Percentiles rank a stretch among this genome's conserved stretches.
phyloP scores from a whole-genome alignment of 92 coral and sea anemone genomes.

The Phenganax marumi region DNA sequence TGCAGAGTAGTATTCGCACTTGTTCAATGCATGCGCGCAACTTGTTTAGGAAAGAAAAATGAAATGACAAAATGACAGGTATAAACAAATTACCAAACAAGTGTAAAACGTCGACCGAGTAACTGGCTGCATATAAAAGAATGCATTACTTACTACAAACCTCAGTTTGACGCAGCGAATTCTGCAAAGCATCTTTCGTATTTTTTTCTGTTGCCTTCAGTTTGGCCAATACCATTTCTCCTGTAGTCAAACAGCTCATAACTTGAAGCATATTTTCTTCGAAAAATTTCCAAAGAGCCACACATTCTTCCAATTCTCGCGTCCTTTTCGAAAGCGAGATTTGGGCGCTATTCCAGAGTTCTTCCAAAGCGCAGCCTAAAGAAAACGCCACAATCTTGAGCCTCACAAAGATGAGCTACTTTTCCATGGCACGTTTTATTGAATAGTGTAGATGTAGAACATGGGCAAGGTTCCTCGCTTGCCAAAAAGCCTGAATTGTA shows the following conservation, averaged over 20 bases:
- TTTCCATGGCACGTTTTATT: too few species aligned
- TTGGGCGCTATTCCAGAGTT: constrained; percentile 62
- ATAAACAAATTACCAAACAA: not conserved
- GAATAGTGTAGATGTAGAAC: too few species aligned
- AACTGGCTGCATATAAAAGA: not conserved
- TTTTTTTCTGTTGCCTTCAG: constrained; percentile 68
- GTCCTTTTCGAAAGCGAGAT: constrained; percentile 54
- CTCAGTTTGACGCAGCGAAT: constrained; percentile 63
- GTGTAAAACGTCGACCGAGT: not conserved
- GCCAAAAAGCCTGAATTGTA: too few species aligned
- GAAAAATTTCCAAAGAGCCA: constrained; percentile 72
- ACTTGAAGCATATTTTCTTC: constrained; percentile 63
- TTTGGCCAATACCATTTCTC: constrained; percentile 78
- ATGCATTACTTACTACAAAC: constrained; percentile 38
- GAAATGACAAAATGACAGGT: too few species aligned
- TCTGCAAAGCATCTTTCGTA: constrained; percentile 71
- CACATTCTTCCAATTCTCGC: constrained; percentile 63
- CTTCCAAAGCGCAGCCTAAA: constrained; percentile 62
- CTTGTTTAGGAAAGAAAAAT: too few species aligned
- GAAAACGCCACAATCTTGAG: not conserved
- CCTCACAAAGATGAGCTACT: too few species aligned
- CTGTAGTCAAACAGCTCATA: constrained; percentile 79
- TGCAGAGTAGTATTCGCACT: too few species aligned
- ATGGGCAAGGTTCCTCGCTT: too few species aligned
- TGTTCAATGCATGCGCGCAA: too few species aligned